Base-by-base conservation (phyloP, 2,888 invertebrate genomes). In the Drosophila multiciliata region DNA sequence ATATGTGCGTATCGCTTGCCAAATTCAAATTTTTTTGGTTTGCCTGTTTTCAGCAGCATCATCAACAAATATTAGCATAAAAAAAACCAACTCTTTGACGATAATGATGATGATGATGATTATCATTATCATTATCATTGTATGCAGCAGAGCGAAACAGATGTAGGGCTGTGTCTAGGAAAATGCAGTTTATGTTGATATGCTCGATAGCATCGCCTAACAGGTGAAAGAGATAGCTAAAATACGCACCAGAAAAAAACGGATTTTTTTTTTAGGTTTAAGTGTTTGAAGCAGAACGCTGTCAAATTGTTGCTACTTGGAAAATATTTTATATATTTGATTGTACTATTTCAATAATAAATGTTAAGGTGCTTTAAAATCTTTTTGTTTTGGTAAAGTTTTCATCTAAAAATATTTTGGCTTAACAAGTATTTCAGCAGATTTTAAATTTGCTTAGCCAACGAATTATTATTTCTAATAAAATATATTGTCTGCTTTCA, bases 91-190 rank as follows among this genome's bases (percentile, higher is more conserved):
- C 48, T 20, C 26, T 23, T 58, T 52, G 49, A 38, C 58, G 48
- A 36, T 53, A 23, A 48, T 72, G 32, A 58, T 36, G 57, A 71
- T 45, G 15, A 20, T 42, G n/a, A 42, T 54, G 66, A 59, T 57
- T 53, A 70, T 59, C 64, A 75, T 63, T 63, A 69, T 45, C 53
- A 61, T 69, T 66, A 74, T 73, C 66, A 66, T 50, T 70, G 49
- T 61, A 64, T 32, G 73, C 90, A 87, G 54, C 86, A 68, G 74
- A 85, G 80, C 90, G 85, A 75, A 66, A 73, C 88, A 76, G 60
- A 68, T 73, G 69, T 63, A 59, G 64, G 42, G 36, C 32, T 36
- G 55, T 55, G 62, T 72, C 50, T 75, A 73, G 77, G 69, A 66
- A 81, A 75, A 68, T 76, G 67, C 82, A 76, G 71, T 66, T 49